Evolutionary conservation across 1,140 invertebrate genomes (phyloP).

Genomic region (Drosophila takahashii): DNA sequence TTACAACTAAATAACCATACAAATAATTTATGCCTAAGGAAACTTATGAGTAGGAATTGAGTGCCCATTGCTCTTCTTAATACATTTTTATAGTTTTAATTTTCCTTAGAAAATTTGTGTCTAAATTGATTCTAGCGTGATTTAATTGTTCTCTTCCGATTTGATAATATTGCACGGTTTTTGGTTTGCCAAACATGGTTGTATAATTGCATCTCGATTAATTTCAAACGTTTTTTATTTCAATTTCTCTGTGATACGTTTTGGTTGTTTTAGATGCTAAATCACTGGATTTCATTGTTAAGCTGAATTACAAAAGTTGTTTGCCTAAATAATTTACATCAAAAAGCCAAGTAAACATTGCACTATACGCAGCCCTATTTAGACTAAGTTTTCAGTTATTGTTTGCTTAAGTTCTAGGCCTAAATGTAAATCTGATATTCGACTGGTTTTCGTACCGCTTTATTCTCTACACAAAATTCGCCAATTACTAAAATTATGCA

Average conservation of each 20-base stretch:
- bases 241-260: conserved; percentile 57
- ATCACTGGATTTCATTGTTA: conserved; percentile 68
- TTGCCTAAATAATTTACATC: conserved; percentile 66
- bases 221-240: conserved; percentile 30
- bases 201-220: conserved; percentile 51
- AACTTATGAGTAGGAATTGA: conserved; percentile 65
- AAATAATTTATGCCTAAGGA: conserved; percentile 62
- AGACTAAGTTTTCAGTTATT: conserved; percentile 70
- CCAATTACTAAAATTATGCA: conserved; percentile 80
- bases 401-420: conserved; percentile 71
- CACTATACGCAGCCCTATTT: conserved; percentile 64
- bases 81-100: conserved; percentile 38
- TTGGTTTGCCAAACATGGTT: conserved; percentile 46
- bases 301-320: conserved; percentile 64
- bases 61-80: conserved; percentile 54
- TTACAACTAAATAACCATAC: conserved; percentile 80
- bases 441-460: conserved; percentile 62
- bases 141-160: conserved; percentile 25
- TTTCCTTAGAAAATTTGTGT: conserved; percentile 62
- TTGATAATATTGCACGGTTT: conserved; percentile 67
- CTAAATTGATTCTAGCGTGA: conserved; percentile 40
- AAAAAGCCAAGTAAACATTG: conserved; percentile 66
- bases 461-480: conserved; percentile 79
- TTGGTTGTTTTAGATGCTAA: conserved; percentile 62
- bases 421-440: conserved; percentile 79